Evolutionary conservation across 2,888 invertebrate genomes (phyloP).

Genomic region (Morinoia aosen): DNA sequence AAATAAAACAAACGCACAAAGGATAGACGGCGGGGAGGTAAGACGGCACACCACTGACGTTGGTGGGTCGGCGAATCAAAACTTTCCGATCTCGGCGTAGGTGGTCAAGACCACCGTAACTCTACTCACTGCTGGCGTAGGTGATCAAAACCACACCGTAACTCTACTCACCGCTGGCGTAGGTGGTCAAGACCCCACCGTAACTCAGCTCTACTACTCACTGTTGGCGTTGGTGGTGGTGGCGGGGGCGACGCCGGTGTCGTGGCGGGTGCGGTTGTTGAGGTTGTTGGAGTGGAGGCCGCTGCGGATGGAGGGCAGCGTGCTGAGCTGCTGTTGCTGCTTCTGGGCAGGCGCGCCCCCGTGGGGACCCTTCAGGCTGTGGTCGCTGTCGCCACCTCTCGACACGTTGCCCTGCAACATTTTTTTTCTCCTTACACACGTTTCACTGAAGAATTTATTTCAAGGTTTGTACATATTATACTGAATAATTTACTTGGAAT

Average conservation of each 20-base stretch:
- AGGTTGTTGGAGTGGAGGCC: not conserved
- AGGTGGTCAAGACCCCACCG: too few species aligned
- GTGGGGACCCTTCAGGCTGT: not conserved
- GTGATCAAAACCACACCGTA: not conserved
- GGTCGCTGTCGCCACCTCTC: conserved; percentile 19
- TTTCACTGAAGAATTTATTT: not conserved
- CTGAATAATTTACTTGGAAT: not conserved
- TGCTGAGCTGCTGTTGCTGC: not conserved
- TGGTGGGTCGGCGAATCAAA: too few species aligned
- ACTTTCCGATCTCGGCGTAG: not conserved
- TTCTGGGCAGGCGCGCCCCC: not conserved
- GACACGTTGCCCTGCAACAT: conserved; percentile 1
- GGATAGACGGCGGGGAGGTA: not conserved
- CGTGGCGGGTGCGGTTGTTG: conserved; percentile 24
- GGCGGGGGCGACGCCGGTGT: not conserved
- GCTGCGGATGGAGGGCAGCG: conserved; percentile 16
- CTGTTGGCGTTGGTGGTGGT: conserved; percentile 2
- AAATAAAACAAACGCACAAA: too few species aligned
- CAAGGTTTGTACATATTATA: not conserved
- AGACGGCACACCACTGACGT: too few species aligned
- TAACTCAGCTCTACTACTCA: not conserved
- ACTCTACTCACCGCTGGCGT: not conserved
- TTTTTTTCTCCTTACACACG: not conserved
- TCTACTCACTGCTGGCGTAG: not conserved
- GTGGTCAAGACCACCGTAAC: not conserved